Base-by-base conservation (phyloP, 2,888 invertebrate genomes). In the Drosophila lutescens region DNA sequence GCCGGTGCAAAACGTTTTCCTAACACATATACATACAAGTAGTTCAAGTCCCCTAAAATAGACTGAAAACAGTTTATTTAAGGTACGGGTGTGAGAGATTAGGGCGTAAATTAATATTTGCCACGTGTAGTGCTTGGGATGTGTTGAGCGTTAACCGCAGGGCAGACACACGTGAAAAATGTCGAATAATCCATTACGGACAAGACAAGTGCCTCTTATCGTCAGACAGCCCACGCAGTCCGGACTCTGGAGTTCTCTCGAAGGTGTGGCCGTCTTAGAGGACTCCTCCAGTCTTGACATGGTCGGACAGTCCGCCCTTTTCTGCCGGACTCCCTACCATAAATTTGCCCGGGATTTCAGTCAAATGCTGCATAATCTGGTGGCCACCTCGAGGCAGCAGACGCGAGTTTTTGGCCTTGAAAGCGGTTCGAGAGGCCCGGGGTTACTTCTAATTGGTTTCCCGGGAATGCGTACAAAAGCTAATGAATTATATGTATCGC, bases 91-190 rank as follows among this genome's bases (percentile, higher is more conserved):
- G 46, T n/a, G 2, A 10, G 34, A 17, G 17, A 60, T 36, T 9
- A 6, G 15, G 41, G 20, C 72, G 74, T 46, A 49, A 76, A 88
- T 85, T 83, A 88, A 86, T 85, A 86, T 83, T 88, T 79, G 71
- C 71, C 85, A 79, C 88, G 76, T 80, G 83, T 65, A 73, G 51
- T 53, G 36, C 66, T 73, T 36, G 71, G 65, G 73, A 76, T 69
- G 66, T 74, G 77, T 72, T 54, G 54, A 81, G 79, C 69, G 67
- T 50, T 69, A 58, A 50, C 53, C 68, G 57, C 65, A 43, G 71
- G 51, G 43, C 41, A 44, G 54, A n/a, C 53, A 59, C 67, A 77
- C 60, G 63, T 86, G 83, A 84, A 76, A 86, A 83, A 84, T 84
- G 72, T 57, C 74, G 41, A 72, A 77, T 78, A 86, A 88, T 84